A percentile compares a stretch with the other conserved stretches of the same genome.
Evolutionary conservation across 2,113 vertebrate genomes (phyloP).

Genomic region (Gadus macrocephalus): DNA sequence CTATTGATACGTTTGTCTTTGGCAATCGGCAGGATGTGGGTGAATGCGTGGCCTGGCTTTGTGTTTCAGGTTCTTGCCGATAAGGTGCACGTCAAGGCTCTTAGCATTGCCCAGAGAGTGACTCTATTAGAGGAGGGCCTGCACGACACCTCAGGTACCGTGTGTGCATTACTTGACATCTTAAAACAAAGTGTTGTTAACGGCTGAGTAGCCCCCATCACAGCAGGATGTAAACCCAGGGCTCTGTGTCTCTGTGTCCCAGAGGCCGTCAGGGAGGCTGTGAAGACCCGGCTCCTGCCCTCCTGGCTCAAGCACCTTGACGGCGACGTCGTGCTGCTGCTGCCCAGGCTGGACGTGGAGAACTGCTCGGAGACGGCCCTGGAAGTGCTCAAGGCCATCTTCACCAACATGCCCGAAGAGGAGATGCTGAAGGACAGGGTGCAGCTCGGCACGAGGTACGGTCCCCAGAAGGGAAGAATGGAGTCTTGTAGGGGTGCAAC

Average conservation of each 20-base stretch:
- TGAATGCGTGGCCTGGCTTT: not conserved
- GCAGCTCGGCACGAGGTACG: conserved; percentile 78
- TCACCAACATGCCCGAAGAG: conserved; percentile 67
- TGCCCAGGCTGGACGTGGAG: conserved; percentile 91
- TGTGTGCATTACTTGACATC: conserved; percentile 2
- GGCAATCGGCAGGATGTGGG: too few species aligned
- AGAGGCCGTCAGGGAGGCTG: conserved; percentile 84
- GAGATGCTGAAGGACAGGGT: conserved; percentile 72
- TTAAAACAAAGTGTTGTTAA: not conserved
- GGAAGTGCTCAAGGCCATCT: conserved; percentile 75
- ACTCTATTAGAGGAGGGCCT: conserved; percentile 87
- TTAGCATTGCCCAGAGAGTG: conserved; percentile 93
- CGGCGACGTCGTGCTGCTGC: conserved; percentile 80
- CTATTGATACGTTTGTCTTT: not conserved
- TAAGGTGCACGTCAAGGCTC: conserved; percentile 88
- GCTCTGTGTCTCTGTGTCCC: conserved; percentile 22
- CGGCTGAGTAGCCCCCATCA: too few species aligned
- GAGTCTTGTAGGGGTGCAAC: too few species aligned
- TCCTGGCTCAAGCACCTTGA: conserved; percentile 82
- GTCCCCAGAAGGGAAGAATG: not conserved
- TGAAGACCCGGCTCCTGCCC: conserved; percentile 78
- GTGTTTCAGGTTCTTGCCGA: conserved; percentile 85
- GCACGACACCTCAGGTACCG: conserved; percentile 85
- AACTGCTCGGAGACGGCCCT: conserved; percentile 83
- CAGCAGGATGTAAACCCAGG: not conserved